Evolutionary conservation across 2,888 invertebrate species (phyloP), one percentile per base, ranked within the genome.

Genomic region (Leistus spinibarbis): DNA sequence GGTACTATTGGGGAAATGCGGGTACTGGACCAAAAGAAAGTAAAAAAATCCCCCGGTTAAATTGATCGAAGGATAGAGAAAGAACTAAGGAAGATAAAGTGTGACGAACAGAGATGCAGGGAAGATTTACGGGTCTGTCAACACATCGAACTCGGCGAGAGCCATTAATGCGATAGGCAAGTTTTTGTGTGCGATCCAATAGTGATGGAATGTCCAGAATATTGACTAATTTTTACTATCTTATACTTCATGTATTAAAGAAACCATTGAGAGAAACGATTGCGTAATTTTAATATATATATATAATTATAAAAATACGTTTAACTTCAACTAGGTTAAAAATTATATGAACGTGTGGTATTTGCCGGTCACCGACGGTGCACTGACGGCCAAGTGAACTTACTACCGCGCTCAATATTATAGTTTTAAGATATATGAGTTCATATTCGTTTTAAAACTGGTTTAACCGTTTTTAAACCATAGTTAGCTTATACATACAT

Each of bases 91-190:
- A 24, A 64, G 27, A 64, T 20, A 64, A 13, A 63, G 63, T 63
- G 23, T n/a, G 19, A 20, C 17, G 53, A 20, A 72, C 17, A 57
- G 56, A 56, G 65, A 72, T 64, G 76, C 69, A 10, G 57, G 69
- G 67, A 78, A 82, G 81, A 82, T 82, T 82, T 82, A 82, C 81
- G 79, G 79, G 79, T 79, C 78, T 79, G 80, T 80, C 81, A 80
- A 80, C 81, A 79, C 79, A 79, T 80, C 80, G 80, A 80, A 80
- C 82, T 80, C 79, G 81, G 80, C n/a, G n/a, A 79, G 80, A 79
- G 77, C 69, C 75, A 75, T 75, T 75, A 75, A 75, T 66, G 73
- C 53, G 27, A 57, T 40, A n/a, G 40, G 10, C 54, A n/a, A n/a
- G 57, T 60, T 66, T 67, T 62, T 72, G n/a, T 20, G 16, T 27